Evolutionary conservation across 23 tunicate genomes (phyloP), one percentile per base, ranked within the genome.

Genomic region (Trididemnum clinides): DNA sequence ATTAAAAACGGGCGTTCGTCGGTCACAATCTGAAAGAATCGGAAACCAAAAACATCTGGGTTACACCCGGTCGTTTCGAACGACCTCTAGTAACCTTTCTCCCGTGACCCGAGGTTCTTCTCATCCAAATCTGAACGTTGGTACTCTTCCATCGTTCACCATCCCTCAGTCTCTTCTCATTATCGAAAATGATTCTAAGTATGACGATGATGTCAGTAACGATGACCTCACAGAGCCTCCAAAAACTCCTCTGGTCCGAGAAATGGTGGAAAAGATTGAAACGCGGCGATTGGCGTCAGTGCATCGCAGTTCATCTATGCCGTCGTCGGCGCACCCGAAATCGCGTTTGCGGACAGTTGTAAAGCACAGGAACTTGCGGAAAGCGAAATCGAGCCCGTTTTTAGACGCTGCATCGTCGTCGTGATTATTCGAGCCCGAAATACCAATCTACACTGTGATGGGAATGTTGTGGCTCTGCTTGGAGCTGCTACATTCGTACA

Each of bases 271-370:
- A 15, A 49, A 33, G 4, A 70, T 84, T 28, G 87, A 84, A n/a
- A n/a, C n/a, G n/a, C n/a, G n/a, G n/a, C n/a, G n/a, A n/a, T n/a
- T n/a, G n/a, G 18, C 58, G 19, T 34, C 36, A n/a, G 80, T 84
- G 26, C 87, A 84, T 12, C 65, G 87, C 1, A 84, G 87, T 30
- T 84, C 87, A 1, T 84, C 87, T n/a, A 77, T 84, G 57, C 87
- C 87, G 12, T 22, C 76, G 22, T 66, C 75, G 7, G 37, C 23
- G 7, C 10, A 6, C 2, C 7, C 75, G 10, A 3, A 36, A 5
- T 31, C 75, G 6, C 30, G 18, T 10, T 10, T 6, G 7, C 36
- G 36, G 54, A 10, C 10, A 44, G 10, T 44, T 44, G 10, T 15
- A 7, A 15, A 15, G 12, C 54, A 15, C 2, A 66, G n/a, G 31